phyloP scores from a whole-genome alignment of 2,888 invertebrate species.

The Nyleta sp. region DNA sequence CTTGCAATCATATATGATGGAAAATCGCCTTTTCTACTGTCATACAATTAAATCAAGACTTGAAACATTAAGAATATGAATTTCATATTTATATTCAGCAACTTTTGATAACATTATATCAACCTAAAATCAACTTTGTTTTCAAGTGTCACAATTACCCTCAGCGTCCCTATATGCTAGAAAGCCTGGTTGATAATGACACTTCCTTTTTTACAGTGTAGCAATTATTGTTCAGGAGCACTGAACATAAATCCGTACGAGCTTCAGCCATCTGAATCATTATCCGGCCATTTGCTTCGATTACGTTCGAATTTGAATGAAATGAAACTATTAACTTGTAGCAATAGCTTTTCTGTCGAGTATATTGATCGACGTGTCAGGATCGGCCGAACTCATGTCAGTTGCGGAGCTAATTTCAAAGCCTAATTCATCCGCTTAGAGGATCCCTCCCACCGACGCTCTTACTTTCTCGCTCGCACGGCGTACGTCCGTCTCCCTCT shows the following conservation, averaged over 20 bases:
- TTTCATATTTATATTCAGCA: no score
- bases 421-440: slow-evolving; percentile 59
- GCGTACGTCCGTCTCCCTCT: slow-evolving; percentile 14
- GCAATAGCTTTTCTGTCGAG: slow-evolving; percentile 39
- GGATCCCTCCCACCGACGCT: slow-evolving; percentile 6
- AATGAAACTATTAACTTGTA: slow-evolving; percentile 41
- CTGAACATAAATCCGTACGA: slow-evolving; percentile 7
- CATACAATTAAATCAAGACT: no score
- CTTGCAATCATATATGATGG: no score
- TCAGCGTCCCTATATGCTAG: no score
- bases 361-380: slow-evolving; percentile 37
- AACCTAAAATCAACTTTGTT: no score
- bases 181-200: no score
- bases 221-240: slow-evolving; percentile 8
- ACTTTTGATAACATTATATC: no score
- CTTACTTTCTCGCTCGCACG: slow-evolving; percentile 10
- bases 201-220: background rate
- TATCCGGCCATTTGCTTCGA: slow-evolving; percentile 3
- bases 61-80: no score
- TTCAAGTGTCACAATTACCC: no score
- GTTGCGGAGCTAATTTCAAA: slow-evolving; percentile 55
- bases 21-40: no score
- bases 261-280: slow-evolving; percentile 6
- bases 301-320: slow-evolving; percentile 18
- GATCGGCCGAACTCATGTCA: slow-evolving; percentile 45